These are phyloP conservation scores for Emydocephalus ijimae DNA, from an alignment of 2,113 vertebrate species.

Conservation along the genomic window DNA sequence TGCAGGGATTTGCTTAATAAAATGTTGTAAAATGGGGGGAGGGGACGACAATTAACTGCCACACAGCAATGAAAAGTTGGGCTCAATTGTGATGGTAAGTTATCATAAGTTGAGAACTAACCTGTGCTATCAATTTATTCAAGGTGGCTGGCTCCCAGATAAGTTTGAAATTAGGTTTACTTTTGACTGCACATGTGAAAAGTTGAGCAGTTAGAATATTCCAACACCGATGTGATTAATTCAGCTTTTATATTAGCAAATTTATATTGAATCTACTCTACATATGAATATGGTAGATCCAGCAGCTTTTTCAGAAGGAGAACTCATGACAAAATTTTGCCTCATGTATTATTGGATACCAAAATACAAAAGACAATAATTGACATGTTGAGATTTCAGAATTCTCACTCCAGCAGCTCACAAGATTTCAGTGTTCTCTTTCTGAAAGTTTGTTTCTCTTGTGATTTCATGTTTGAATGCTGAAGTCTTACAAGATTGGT, in stretches of 20 bases:
- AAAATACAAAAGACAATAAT: neutral
- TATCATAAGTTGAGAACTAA: too few relatives aligned
- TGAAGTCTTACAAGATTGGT: neutral
- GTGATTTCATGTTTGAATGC: neutral
- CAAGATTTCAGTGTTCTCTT: neutral
- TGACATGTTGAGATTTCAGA: neutral
- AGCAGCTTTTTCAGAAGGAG: neutral
- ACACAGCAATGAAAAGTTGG: too few relatives aligned
- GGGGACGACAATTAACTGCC: too few relatives aligned
- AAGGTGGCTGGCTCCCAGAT: neutral
- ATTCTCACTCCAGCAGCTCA: neutral
- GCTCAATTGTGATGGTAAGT: too few relatives aligned
- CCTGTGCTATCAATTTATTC: neutral
- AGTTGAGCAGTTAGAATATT: neutral
- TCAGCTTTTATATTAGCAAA: neutral
- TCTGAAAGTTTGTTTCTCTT: neutral
- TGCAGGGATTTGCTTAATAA: too few relatives aligned
- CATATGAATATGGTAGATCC: neutral
- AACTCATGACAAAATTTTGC: neutral
- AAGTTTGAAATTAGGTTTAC: neutral
- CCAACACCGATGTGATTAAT: neutral
- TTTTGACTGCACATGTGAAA: neutral
- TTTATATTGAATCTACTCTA: neutral
- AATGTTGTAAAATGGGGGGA: too few relatives aligned
- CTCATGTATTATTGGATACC: neutral